Evolutionary conservation across 1,140 invertebrate species (phyloP).

Genomic region (Cyrtorhinus lividipennis): DNA sequence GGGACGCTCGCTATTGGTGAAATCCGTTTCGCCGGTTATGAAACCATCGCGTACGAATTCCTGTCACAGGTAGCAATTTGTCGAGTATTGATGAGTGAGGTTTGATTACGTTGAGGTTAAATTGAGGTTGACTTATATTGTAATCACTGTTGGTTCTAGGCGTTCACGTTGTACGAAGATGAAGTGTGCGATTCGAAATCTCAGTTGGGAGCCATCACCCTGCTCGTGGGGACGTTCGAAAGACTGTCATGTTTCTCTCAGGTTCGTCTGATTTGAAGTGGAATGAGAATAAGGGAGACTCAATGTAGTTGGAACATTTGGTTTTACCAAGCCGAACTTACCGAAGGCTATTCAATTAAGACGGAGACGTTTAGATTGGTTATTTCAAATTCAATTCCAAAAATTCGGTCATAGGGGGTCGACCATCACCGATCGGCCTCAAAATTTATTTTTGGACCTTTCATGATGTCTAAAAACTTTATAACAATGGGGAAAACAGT

Average conservation of each 20-base stretch:
- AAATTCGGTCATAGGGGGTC: too few species aligned
- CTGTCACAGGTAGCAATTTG: slow-evolving; percentile 58
- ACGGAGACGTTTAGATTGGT: too few species aligned
- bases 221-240: slow-evolving; percentile 91
- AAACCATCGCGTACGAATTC: slow-evolving; percentile 96
- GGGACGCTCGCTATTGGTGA: slow-evolving; percentile 85
- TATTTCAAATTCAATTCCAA: too few species aligned
- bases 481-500: too few species aligned
- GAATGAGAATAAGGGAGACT: slow-evolving; percentile 87
- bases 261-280: slow-evolving; percentile 51
- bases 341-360: too few species aligned
- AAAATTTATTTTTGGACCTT: too few species aligned
- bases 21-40: slow-evolving; percentile 86
- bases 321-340: too few species aligned
- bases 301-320: too few species aligned
- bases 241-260: slow-evolving; percentile 69
- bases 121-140: background rate
- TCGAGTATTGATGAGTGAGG: background rate
- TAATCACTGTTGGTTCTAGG: slow-evolving; percentile 37
- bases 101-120: slow-evolving; percentile 9
- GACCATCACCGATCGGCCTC: too few species aligned
- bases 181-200: slow-evolving; percentile 97
- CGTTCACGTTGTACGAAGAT: slow-evolving; percentile 95
- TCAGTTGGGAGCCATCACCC: slow-evolving; percentile 85
- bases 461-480: too few species aligned